Evolutionary conservation across 2,797 vertebrate species (phyloP), one percentile per base, ranked within the genome.

Genomic region (Acestrorhynchus altus): DNA sequence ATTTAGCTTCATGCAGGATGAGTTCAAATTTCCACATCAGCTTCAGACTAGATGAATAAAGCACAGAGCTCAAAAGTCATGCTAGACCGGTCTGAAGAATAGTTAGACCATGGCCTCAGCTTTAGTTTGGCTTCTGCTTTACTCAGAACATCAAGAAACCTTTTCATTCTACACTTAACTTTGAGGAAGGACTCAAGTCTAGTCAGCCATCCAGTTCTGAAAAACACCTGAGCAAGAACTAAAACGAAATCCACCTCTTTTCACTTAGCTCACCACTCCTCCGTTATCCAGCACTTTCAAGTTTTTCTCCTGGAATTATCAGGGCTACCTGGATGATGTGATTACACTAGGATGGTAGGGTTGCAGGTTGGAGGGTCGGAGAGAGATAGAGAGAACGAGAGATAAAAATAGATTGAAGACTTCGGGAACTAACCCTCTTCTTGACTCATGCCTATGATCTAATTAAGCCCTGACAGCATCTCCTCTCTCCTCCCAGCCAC

Each of bases 201-300:
- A 40, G 44, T 40, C 72, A 51, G 22, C 8, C 9, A 35, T 26
- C 35, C 13, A 10, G 28, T 16, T 24, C 46, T 64, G 72, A 63
- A 82, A 69, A 59, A 28, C 40, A 57, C 57, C 59, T 69, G 74
- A 76, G 42, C 76, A 70, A 78, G 61, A 59, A 24, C 26, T 72
- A 63, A 76, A 81, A 81, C 81, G 57, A 76, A 81, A 70, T 81
- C 72, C 71, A 77, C 47, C 52, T 76, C 40, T 76, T 26, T 51
- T 49, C 24, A 31, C 57, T 60, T 15, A 6, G 28, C 57, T 60
- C 28, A 35, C 24, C 65, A 51, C 24, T 47, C 12, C 24, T 49
- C 66, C 16, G 46, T n/a, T 52, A 69, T 51, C 26, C 67, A 1
- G 15, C 18, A 10, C 67, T 69, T 69, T 54, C 61, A 64, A 11